Conservation (phyloP, 2,888 invertebrate species). For the Leptopterna dolabrata region DNA sequence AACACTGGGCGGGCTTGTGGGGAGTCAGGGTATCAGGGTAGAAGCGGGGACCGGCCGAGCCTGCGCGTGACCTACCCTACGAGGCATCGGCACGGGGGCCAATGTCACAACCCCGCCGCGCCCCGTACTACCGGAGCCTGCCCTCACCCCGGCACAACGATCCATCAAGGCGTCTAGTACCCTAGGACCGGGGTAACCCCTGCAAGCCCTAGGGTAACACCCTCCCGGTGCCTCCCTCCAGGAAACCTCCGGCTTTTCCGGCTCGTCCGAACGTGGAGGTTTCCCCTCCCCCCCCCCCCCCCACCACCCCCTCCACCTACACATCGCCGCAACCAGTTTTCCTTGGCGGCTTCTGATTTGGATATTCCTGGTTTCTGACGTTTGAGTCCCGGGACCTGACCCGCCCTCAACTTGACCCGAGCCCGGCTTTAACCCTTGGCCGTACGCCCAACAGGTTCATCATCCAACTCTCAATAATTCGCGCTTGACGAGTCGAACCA, state of each 20-base stretch:
- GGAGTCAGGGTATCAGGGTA: background rate
- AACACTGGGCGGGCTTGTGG: conserved; percentile 46
- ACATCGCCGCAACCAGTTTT: background rate
- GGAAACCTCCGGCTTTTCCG: background rate
- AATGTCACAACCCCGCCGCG: conserved; percentile 52
- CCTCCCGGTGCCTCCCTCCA: background rate
- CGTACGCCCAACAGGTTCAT: background rate
- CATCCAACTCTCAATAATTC: no score
- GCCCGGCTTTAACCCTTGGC: background rate
- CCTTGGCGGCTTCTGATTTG: background rate
- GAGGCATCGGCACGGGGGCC: conserved; percentile 30
- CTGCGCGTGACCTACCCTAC: conserved; percentile 54
- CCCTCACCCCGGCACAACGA: conserved; percentile 39
- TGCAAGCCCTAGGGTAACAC: conserved; percentile 10
- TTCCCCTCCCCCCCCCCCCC: background rate
- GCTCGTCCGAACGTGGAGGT: background rate
- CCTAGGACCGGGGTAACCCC: conserved; percentile 22
- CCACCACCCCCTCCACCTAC: no score
- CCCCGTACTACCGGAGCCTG: background rate
- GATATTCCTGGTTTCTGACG: background rate
- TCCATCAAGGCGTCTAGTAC: conserved; percentile 52
- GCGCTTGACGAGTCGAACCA: no score
- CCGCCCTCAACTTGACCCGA: conserved; percentile 12
- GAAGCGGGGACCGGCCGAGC: background rate
- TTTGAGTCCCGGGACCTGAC: background rate